These are phyloP conservation scores for Vireo griseus DNA, from an alignment of 2,797 vertebrate genomes.

Conservation along the genomic window DNA sequence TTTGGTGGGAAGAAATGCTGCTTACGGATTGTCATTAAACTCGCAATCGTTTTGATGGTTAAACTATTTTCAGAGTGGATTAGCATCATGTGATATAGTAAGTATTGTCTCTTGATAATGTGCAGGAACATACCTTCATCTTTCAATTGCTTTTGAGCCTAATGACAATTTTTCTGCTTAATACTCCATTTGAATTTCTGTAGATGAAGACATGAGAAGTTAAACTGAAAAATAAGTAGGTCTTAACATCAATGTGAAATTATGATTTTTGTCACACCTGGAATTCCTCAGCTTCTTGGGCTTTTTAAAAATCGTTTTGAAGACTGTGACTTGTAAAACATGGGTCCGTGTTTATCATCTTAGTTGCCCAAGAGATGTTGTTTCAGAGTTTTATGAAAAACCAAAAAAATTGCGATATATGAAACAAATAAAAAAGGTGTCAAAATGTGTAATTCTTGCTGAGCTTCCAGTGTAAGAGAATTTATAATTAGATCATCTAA, in stretches of 20 bases:
- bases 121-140: background rate
- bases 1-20: background rate
- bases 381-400: background rate
- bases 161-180: background rate
- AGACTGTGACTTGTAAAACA: background rate
- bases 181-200: background rate
- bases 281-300: background rate
- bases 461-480: background rate
- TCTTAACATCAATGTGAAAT: background rate
- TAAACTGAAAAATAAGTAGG: background rate
- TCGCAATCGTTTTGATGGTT: background rate
- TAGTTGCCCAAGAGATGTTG: background rate
- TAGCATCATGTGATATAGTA: background rate
- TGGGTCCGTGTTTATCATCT: background rate
- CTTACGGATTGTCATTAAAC: background rate
- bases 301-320: background rate
- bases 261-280: background rate
- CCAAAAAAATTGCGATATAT: rapidly evolving
- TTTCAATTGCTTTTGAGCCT: background rate
- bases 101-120: background rate
- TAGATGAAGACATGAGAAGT: background rate
- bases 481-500: background rate
- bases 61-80: background rate
- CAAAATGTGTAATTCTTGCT: background rate
- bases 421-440: background rate